Base-by-base conservation (phyloP, 1,140 invertebrate species). In the Camponotus floridanus region DNA sequence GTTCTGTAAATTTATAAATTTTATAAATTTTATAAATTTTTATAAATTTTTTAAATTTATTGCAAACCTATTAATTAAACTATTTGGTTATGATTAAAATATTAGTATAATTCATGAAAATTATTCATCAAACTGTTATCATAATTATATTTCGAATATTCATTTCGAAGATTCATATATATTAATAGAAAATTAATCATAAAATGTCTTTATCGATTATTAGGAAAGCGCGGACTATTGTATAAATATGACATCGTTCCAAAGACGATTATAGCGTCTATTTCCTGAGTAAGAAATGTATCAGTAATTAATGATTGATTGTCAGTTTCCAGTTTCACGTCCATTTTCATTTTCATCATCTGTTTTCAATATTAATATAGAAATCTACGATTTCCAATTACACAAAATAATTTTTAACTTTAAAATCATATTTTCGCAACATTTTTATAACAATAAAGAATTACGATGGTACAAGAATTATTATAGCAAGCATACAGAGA, bases 41-140 rank as follows among this genome's bases (percentile, higher is more conserved):
- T 11, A 33, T 57, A 48, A 36, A 8, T 71, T 36, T 59, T 31
- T 73, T 71, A 9, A 51, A 18, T 55, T 36, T 15, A 73, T 33
- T 73, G 36, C 2, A 33, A 33, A 48, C 3, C 33, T 73, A 61
- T 36, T 45, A 9, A 45, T 71, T 55, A 73, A 31, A 26, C 26
- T 26, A 26, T 26, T 26, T 15, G 5, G 3, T 51, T 0, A 18
- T 51, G 3, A 51, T 0, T 51, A 71, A 55, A 33, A 71, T 33
- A 31, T 48, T 51, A 70, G 9, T 71, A 55, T 55, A 36, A 70
- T 18, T 18, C 0, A 36, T 73, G 70, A 26, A 64, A 84, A 87
- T 87, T 85, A 87, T 84, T 88, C 45, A 76, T 59, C 48, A 83
- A 62, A 78, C 65, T 70, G 31, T 45, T 59, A 51, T 45, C 13